Evolutionary conservation across 2,113 vertebrate genomes (phyloP).

Genomic region (Ameiurus melas): DNA sequence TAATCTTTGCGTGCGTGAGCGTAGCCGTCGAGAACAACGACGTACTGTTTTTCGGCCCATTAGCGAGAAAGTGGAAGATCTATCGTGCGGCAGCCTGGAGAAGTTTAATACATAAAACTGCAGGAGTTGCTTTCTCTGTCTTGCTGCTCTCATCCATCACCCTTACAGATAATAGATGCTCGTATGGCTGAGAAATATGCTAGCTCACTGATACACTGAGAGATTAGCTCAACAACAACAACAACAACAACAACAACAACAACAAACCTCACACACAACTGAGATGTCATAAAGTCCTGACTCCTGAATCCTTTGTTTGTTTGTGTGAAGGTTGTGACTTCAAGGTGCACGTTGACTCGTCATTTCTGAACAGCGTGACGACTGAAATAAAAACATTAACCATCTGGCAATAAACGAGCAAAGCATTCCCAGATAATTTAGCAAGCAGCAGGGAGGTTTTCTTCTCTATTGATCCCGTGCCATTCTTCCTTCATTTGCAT

Average conservation of each 20-base stretch:
- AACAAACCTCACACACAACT: neutral
- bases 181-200: conserved; percentile 50
- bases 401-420: conserved; percentile 51
- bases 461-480: conserved; percentile 40
- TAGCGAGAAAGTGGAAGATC: conserved; percentile 39
- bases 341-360: conserved; percentile 38
- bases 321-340: conserved; percentile 17
- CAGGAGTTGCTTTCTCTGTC: conserved; percentile 46
- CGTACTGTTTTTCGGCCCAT: conserved; percentile 22
- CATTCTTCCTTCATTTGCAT: conserved; percentile 50
- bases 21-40: conserved; percentile 29
- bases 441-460: conserved; percentile 47
- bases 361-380: conserved; percentile 48
- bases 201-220: conserved; percentile 44
- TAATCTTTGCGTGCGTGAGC: conserved; percentile 17
- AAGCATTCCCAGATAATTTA: conserved; percentile 48
- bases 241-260: conserved; percentile 21
- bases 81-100: conserved; percentile 53
- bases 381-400: conserved; percentile 51
- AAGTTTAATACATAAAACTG: conserved; percentile 56
- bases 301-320: neutral
- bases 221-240: conserved; percentile 44
- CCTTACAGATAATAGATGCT: conserved; percentile 51
- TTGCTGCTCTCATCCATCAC: conserved; percentile 58
- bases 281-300: no score